Evolutionary conservation across 1,140 invertebrate genomes (phyloP), one percentile per base, ranked within the genome.

Genomic region (Pseudoatta argentina): DNA sequence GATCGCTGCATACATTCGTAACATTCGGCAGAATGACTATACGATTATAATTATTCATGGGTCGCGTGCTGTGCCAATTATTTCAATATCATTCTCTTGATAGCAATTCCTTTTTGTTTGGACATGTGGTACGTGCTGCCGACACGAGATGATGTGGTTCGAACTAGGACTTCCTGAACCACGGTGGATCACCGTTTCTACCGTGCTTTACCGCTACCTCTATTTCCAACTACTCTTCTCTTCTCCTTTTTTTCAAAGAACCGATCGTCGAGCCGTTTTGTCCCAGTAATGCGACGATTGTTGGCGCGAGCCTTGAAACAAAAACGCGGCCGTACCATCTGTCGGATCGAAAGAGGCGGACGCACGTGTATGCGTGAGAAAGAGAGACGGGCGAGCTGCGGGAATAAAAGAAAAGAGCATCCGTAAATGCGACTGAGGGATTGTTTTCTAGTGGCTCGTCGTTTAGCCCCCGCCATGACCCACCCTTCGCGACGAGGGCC

Each of bases 251-350:
- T 82, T 86, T 89, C 55, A 87, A 91, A 90, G 86, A 89, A 67
- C 61, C 92, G 90, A 93, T 94, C 93, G 93, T 94, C 91, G 93
- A 93, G 83, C 91, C 91, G 92, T 94, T 91, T 94, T 94, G 94
- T 95, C 93, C 83, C 91, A 90, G 86, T 94, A 95, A 95, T 94
- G 94, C 94, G 93, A 91, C 94, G 94, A 95, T 95, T 95, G 93
- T 93, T 92, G 90, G 88, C 92, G 88, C 89, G 88, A 91, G 91
- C 91, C 93, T 94, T 94, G 93, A 95, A 95, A 95, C 94, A 95
- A 95, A 95, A 95, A 94, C 93, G 91, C 88, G 87, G 87, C 87
- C 89, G 85, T 88, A 92, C 94, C 94, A 95, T 95, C 94, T 95
- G 94, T 94, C 93, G 90, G 88, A 87, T 48, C 64, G 67, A 48